Evolutionary conservation across 30 jellyfish, hydroid and myxozoan genomes (phyloP).

Genomic region (Clytia hemisphaerica): DNA sequence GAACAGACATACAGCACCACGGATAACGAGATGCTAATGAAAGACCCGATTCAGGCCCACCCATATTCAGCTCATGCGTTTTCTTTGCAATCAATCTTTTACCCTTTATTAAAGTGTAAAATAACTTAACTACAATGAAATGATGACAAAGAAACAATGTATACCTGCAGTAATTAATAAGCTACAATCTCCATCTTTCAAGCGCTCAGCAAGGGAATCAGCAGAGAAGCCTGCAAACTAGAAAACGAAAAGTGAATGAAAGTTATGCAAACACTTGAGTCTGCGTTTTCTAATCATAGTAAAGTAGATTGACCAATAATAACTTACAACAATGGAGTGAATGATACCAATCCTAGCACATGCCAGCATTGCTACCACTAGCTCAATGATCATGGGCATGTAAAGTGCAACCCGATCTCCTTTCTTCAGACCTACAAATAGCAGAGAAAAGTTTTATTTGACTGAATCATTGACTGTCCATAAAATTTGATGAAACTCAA

Average conservation of each 20-base stretch:
- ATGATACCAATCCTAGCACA: slow-evolving; percentile 95
- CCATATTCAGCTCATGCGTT: no score
- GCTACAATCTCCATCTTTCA: slow-evolving; percentile 91
- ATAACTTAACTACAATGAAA: neutral
- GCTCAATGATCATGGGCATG: slow-evolving; percentile 92
- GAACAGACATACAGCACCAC: no score
- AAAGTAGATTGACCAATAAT: neutral
- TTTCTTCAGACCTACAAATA: slow-evolving; percentile 59
- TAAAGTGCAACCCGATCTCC: slow-evolving; percentile 93
- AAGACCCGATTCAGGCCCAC: no score
- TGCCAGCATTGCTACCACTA: slow-evolving; percentile 79
- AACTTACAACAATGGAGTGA: slow-evolving; percentile 83
- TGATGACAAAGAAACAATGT: neutral
- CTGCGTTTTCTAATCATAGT: neutral
- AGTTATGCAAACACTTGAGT: no score
- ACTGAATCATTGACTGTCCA: no score
- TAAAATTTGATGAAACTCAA: no score
- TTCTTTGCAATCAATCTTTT: no score
- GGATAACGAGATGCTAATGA: no score
- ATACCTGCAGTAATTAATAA: slow-evolving; percentile 80
- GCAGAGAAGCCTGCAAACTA: slow-evolving; percentile 99
- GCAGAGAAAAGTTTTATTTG: no score
- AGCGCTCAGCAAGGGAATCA: slow-evolving; percentile 85
- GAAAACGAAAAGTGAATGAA: no score
- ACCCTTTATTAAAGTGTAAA: no score